Base-by-base conservation (phyloP, 2,888 invertebrate species). In the Emesis furor region DNA sequence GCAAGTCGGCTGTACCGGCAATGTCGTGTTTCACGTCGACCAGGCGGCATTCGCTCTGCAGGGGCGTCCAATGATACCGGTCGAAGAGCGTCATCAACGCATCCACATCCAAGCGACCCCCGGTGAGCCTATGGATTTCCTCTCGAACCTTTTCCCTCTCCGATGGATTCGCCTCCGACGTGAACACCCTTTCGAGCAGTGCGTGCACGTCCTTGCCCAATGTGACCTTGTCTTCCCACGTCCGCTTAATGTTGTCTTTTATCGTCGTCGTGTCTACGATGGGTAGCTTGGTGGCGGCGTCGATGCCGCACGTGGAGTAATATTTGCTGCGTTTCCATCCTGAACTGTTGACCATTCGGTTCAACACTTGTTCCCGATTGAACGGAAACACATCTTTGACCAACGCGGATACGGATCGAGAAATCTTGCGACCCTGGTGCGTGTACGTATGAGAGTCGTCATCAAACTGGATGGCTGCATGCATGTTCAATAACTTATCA, bases 141-240 rank as follows among this genome's bases (percentile, higher is more conserved):
- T 6, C 35, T 37, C 69, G 37, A 69, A 65, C 65, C 65, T 37
- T 35, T 12, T 69, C 69, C 35, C 4, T 69, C 69, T 69, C 35
- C 39, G 14, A 35, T 12, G 69, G 39, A 12, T 7, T 69, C 37
- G 65, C 37, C 35, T 35, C 14, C 69, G 10, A n/a, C 14, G 35
- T 69, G 39, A 69, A 69, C 39, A 69, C 39, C 42, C 71, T 35
- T 39, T 71, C 71, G 39, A 71, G 71, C 24, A 71, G 71, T n/a
- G 71, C 71, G 42, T 71, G 42, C 71, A 71, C 42, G 37, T 71
- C 17, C 71, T 71, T 71, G 71, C 71, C 42, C 71, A 71, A 39
- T 17, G 35, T 39, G 71, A 71, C 17, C 39, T 71, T 71, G 71
- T 71, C n/a, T n/a, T 39, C n/a, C 71, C 71, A 71, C 32, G 12